phyloP scores from a whole-genome alignment of 2,888 invertebrate species.

The Tiliacea aurago region DNA sequence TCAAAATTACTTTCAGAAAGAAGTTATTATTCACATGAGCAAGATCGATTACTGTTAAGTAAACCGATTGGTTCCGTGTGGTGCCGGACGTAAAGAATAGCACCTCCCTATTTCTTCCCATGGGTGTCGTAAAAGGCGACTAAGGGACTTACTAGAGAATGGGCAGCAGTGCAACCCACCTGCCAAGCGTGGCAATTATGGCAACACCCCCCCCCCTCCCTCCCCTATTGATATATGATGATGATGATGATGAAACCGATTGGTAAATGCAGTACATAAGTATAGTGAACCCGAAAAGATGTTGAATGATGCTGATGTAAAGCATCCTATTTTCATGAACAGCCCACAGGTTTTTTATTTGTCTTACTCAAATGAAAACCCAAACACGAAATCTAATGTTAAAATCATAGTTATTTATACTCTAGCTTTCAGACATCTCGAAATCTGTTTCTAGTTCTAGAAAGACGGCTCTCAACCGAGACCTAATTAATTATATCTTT shows the following conservation, averaged over 20 bases:
- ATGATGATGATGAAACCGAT: too few species aligned
- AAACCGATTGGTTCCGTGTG: too few species aligned
- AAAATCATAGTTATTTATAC: background rate
- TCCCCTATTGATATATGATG: too few species aligned
- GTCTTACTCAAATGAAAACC: background rate
- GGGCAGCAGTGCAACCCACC: too few species aligned
- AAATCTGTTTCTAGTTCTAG: slow-evolving; percentile 2
- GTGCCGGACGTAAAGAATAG: too few species aligned
- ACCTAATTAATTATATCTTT: slow-evolving; percentile 5
- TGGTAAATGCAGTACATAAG: background rate
- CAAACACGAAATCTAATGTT: background rate
- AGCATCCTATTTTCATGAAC: background rate
- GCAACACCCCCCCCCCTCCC: too few species aligned
- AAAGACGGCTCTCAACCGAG: background rate
- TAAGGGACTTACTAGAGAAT: too few species aligned
- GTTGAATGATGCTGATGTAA: background rate
- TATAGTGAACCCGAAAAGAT: background rate
- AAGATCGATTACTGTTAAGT: too few species aligned
- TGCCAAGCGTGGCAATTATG: too few species aligned
- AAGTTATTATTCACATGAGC: background rate
- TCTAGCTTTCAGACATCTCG: background rate
- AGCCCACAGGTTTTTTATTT: background rate
- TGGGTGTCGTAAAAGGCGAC: too few species aligned
- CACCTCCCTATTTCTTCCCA: too few species aligned
- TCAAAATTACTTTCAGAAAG: background rate